Conservation (phyloP, 2,888 invertebrate species). For the Iphiclides podalirius region DNA sequence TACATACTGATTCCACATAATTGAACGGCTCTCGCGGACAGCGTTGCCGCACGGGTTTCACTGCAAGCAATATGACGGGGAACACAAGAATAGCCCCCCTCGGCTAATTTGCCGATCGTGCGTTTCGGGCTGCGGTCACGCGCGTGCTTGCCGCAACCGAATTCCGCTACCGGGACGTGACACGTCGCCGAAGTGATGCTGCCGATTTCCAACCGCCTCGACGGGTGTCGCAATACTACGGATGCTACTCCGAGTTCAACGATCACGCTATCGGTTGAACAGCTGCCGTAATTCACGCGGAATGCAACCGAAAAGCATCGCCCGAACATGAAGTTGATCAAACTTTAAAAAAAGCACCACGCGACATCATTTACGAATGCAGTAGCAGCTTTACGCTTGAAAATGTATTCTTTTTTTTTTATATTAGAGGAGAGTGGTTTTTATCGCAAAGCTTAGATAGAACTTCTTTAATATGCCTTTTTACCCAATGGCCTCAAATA, state of each 20-base stretch:
- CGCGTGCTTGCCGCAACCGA: slow-evolving; percentile 57
- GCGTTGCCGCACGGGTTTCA: slow-evolving; percentile 51
- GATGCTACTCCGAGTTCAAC: slow-evolving; percentile 17
- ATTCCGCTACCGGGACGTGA: slow-evolving; percentile 55
- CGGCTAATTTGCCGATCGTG: slow-evolving; percentile 67
- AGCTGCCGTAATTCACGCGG: slow-evolving; percentile 13
- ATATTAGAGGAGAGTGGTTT: too few species aligned
- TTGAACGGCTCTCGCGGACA: slow-evolving; percentile 53
- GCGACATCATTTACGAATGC: too few species aligned
- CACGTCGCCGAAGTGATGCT: slow-evolving; percentile 26
- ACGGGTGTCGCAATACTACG: too few species aligned
- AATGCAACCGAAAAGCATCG: slow-evolving; percentile 3
- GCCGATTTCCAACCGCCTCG: neutral
- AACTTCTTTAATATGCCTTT: too few species aligned
- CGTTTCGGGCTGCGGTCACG: slow-evolving; percentile 67
- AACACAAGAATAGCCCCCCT: too few species aligned
- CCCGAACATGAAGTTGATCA: slow-evolving; percentile 1
- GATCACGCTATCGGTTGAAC: slow-evolving; percentile 21
- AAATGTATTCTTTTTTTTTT: too few species aligned
- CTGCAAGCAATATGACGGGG: slow-evolving; percentile 66
- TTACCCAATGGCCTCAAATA: too few species aligned
- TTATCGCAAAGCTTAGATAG: too few species aligned
- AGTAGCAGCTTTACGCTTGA: too few species aligned
- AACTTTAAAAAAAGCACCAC: neutral
- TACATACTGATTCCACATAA: slow-evolving; percentile 67